Percentiles rank a stretch among this genome's conserved stretches.
Evolutionary conservation across 1,140 invertebrate species (phyloP).

Genomic region (Drosophila sp.): DNA sequence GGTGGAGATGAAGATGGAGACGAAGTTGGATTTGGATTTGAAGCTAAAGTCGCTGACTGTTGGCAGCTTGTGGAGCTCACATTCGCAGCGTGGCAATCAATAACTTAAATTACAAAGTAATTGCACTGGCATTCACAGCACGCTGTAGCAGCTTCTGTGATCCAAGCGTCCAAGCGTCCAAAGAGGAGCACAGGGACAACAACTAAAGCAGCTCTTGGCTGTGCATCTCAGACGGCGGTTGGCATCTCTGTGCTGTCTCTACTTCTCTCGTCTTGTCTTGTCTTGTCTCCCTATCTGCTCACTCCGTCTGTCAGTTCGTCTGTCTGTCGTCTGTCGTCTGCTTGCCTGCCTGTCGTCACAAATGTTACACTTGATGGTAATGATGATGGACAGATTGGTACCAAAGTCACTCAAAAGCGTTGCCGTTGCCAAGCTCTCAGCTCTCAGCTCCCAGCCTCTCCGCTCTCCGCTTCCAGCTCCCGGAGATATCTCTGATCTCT

Average conservation of each 20-base stretch:
- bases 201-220: slow-evolving; percentile 51
- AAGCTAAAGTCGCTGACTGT: slow-evolving; percentile 27
- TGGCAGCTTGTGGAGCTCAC: slow-evolving; percentile 38
- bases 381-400: slow-evolving; percentile 85
- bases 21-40: too few species aligned
- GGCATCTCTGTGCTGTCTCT: slow-evolving; percentile 21
- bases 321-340: slow-evolving; percentile 41
- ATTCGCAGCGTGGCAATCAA: slow-evolving; percentile 81
- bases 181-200: slow-evolving; percentile 23
- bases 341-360: slow-evolving; percentile 79
- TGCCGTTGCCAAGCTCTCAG: slow-evolving; percentile 60
- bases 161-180: slow-evolving; percentile 14
- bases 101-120: slow-evolving; percentile 85
- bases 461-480: slow-evolving; percentile 34
- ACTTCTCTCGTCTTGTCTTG: neutral
- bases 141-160: slow-evolving; percentile 61
- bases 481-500: slow-evolving; percentile 29
- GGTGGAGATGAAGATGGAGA: too few species aligned
- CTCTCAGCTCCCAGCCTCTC: slow-evolving; percentile 40
- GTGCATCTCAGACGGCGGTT: slow-evolving; percentile 10
- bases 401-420: slow-evolving; percentile 84
- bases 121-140: slow-evolving; percentile 83
- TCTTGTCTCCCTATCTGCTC: slow-evolving; percentile 11
- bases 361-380: slow-evolving; percentile 84
- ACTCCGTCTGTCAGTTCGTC: slow-evolving; percentile 8